A percentile compares a stretch with the other conserved stretches of the same genome.
These are phyloP conservation scores for Sepioteuthis lessoniana DNA, from an alignment of 2,888 invertebrate species.

Conservation along the genomic window DNA sequence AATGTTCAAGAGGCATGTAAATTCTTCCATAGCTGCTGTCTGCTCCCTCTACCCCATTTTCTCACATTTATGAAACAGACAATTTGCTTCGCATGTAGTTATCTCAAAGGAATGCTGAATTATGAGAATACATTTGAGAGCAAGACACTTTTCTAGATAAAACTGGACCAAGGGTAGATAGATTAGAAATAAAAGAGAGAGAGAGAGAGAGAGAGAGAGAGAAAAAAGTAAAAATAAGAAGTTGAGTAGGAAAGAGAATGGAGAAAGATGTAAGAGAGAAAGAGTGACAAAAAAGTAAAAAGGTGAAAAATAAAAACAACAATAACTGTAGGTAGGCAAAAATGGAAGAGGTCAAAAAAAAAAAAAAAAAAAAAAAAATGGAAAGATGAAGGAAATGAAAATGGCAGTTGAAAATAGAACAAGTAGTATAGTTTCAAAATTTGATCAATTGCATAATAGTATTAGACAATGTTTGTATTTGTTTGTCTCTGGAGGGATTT, in stretches of 20 bases:
- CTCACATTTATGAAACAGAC: conserved; percentile 33
- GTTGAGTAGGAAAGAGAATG: not conserved
- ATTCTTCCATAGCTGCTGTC: not conserved
- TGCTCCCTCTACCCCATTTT: not conserved
- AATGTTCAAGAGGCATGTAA: not conserved
- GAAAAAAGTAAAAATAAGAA: not conserved
- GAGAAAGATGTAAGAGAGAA: not conserved
- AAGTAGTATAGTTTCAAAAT: not conserved
- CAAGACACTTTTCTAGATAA: not conserved
- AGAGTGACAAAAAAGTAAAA: not conserved
- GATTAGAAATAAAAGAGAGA: not conserved
- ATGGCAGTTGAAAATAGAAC: not conserved
- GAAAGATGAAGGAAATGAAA: not conserved
- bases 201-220: not conserved
- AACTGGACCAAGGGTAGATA: not conserved
- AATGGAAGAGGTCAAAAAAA: not conserved
- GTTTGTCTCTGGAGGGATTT: not conserved
- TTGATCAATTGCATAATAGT: not conserved
- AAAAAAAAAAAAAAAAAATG: not conserved
- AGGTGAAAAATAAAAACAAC: too few relatives aligned
- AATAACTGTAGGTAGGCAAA: not conserved
- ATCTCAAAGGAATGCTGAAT: not conserved
- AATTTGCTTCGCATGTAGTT: not conserved
- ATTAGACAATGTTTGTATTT: not conserved
- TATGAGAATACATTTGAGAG: conserved; percentile 21